Percentiles rank a stretch among this genome's conserved stretches.
Conservation (phyloP, 2,797 vertebrate genomes). For the Acipenser oxyrinchus region DNA sequence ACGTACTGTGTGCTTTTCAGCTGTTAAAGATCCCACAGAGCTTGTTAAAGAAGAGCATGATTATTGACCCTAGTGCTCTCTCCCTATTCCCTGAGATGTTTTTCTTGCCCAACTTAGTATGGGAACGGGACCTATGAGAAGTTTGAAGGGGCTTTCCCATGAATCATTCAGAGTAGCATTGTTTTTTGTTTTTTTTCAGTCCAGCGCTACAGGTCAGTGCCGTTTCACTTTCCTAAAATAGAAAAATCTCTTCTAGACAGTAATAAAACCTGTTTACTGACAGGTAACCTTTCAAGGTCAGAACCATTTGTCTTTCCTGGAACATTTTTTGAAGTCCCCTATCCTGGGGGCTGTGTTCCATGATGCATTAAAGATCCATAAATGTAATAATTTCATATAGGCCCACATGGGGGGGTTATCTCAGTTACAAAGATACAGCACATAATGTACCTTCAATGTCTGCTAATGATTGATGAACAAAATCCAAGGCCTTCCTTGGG, state of each 20-base stretch:
- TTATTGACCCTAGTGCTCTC: too few species aligned
- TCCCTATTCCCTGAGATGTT: neutral
- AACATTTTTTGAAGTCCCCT: neutral
- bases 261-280: constrained; percentile 1
- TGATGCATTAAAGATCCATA: neutral
- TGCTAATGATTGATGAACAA: too few species aligned
- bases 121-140: neutral
- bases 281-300: neutral
- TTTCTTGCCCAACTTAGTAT: constrained; percentile 45
- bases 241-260: neutral
- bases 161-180: neutral
- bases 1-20: too few species aligned
- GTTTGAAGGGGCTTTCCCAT: neutral
- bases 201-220: neutral
- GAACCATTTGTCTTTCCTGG: neutral
- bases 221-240: neutral
- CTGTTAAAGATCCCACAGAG: too few species aligned
- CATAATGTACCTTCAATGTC: too few species aligned
- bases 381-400: neutral
- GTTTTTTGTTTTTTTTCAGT: neutral
- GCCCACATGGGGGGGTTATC: neutral
- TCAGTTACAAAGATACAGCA: too few species aligned
- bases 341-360: neutral
- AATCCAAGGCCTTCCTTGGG: too few species aligned
- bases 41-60: too few species aligned